Evolutionary conservation across 2,797 vertebrate genomes (phyloP), one percentile per base, ranked within the genome.

Genomic region (Thamnophis elegans): DNA sequence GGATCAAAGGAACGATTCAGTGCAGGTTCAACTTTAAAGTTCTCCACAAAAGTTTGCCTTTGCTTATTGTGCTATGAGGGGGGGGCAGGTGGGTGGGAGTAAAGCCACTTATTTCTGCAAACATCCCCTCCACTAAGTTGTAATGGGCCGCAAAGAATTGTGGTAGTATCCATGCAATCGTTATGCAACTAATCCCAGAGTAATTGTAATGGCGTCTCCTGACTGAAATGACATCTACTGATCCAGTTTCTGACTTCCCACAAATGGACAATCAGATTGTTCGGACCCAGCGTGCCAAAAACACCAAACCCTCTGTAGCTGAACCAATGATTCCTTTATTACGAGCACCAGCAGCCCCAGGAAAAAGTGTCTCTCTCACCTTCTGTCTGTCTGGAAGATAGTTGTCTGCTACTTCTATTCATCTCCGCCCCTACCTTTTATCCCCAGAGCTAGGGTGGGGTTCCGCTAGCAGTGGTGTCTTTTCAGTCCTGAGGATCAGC

Each of bases 61-160:
- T 47, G 73, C 18, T 42, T 82, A 82, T 11, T 78, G 36, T 16
- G 1, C 73, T 82, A 11, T 18, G 1, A 36, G 4, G 4, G 32
- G 73, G 4, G 4, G n/a, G 13, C 4, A 2, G 14, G 2, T 1
- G 16, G 1, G 16, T 6, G n/a, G 0, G 22, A 47, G 20, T 25
- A 47, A 82, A 82, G 11, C 4, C 42, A 25, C 20, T 47, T 82
- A 22, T 22, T 78, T 78, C 36, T 78, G 78, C 20, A 47, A 25
- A 82, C 1, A 82, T 36, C n/a, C 36, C 11, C 36, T 25, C 20
- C 20, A 5, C 36, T 82, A 47, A 42, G 12, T 82, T 82, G 20
- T 47, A 47, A 82, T 47, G 10, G 73, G 10, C 36, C 65, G 36
- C 73, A 25, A 47, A 82, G 20, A 82, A 47, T 2, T 47, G 36